phyloP scores from a whole-genome alignment of 2,113 vertebrate species.

The Gallinago paraguaiae region DNA sequence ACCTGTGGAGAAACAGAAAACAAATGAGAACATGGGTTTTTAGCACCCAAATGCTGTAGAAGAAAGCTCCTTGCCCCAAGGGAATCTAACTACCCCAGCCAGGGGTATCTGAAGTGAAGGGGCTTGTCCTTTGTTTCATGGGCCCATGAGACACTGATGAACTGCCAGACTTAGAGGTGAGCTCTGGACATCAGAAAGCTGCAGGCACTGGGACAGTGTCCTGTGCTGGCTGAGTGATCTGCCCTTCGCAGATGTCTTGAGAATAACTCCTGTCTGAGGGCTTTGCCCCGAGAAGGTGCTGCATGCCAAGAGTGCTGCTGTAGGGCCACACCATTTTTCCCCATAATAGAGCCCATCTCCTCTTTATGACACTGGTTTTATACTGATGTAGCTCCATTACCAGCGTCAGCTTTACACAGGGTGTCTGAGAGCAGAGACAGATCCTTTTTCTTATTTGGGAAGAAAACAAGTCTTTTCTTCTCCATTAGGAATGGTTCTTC shows the following conservation, averaged over 20 bases:
- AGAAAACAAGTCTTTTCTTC: not conserved
- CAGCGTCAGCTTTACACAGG: not conserved
- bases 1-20: not conserved
- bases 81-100: not conserved
- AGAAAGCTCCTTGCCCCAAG: not conserved
- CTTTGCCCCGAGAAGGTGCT: not conserved
- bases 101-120: not conserved
- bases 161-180: not conserved
- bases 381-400: not conserved
- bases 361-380: not conserved
- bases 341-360: not conserved
- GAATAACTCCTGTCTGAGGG: not conserved
- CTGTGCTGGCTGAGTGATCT: not conserved
- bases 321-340: not conserved
- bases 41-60: not conserved
- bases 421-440: not conserved
- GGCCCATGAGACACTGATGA: not conserved
- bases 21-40: accelerated
- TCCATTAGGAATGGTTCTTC: not conserved
- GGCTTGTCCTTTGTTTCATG: not conserved
- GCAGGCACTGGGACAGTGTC: not conserved
- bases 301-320: not conserved
- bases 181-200: not conserved
- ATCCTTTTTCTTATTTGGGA: not conserved
- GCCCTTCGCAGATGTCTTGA: not conserved